These are phyloP conservation scores for Blennius ocellaris DNA, from an alignment of 2,113 vertebrate species.

Conservation along the genomic window DNA sequence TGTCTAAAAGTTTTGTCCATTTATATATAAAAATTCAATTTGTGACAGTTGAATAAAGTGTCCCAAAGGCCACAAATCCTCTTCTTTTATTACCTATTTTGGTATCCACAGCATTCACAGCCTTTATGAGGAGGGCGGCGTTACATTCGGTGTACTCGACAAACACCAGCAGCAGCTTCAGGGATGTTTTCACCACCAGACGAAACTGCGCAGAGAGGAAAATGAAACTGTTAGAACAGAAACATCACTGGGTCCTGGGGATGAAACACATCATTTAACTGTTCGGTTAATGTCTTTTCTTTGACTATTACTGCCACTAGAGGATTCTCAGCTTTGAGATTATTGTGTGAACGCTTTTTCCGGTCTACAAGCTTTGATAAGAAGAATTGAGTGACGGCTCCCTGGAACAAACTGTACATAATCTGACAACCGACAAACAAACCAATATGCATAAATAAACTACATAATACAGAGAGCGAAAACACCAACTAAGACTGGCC, in stretches of 20 bases:
- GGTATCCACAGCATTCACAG: constrained; percentile 86
- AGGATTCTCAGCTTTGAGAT: background rate
- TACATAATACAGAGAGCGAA: too few species aligned
- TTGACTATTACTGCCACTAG: background rate
- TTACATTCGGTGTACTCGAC: constrained; percentile 96
- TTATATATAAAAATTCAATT: too few species aligned
- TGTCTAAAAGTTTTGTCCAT: too few species aligned
- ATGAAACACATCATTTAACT: background rate
- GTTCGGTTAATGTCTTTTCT: background rate
- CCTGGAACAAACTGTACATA: constrained; percentile 6
- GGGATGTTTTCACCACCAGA: constrained; percentile 94
- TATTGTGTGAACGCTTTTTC: constrained; percentile 30
- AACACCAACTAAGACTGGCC: too few species aligned
- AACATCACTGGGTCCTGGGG: too few species aligned
- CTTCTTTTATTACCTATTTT: constrained; percentile 85
- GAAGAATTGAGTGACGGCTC: constrained; percentile 10
- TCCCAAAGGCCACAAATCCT: too few species aligned
- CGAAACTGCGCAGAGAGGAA: constrained; percentile 86
- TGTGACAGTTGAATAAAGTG: too few species aligned
- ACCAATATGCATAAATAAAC: background rate
- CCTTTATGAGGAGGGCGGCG: constrained; percentile 86
- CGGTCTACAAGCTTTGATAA: constrained; percentile 55
- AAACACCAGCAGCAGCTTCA: constrained; percentile 96
- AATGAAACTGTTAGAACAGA: constrained; percentile 2
- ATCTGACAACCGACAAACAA: background rate